These are phyloP conservation scores for Danio choprae DNA, from an alignment of 2,797 vertebrate genomes.

Conservation along the genomic window DNA sequence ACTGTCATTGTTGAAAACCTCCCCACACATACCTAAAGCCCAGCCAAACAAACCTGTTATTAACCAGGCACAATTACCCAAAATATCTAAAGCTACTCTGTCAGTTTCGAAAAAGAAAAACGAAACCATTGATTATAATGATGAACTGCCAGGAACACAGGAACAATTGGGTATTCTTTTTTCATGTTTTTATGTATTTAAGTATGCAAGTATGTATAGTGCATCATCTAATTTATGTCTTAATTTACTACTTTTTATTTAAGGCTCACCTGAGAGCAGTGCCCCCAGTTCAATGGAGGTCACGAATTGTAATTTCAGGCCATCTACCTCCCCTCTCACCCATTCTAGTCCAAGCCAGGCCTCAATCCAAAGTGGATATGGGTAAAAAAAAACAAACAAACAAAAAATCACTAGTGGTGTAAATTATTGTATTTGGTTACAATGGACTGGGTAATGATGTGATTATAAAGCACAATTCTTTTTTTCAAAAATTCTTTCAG, in stretches of 20 bases:
- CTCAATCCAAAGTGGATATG: conserved; percentile 75
- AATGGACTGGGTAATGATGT: too few species aligned
- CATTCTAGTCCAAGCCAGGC: conserved; percentile 95
- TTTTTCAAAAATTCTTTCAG: too few species aligned
- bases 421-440: too few species aligned
- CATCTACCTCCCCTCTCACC: conserved; percentile 90
- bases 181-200: neutral
- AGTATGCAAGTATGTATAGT: too few species aligned
- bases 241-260: conserved; percentile 26
- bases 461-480: too few species aligned
- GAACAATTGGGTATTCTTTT: conserved; percentile 70
- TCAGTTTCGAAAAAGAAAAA: conserved; percentile 66
- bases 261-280: conserved; percentile 65
- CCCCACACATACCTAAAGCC: conserved; percentile 53
- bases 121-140: conserved; percentile 66
- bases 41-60: conserved; percentile 29
- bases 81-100: conserved; percentile 36
- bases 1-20: conserved; percentile 45
- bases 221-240: neutral
- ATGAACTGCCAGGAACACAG: conserved; percentile 48
- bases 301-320: conserved; percentile 86
- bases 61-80: conserved; percentile 34
- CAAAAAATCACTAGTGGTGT: too few species aligned
- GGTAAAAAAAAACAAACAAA: conserved; percentile 62
- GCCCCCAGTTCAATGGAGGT: conserved; percentile 69